Evolutionary conservation across 2,113 vertebrate genomes (phyloP).

Genomic region (Pandion haliaetus): DNA sequence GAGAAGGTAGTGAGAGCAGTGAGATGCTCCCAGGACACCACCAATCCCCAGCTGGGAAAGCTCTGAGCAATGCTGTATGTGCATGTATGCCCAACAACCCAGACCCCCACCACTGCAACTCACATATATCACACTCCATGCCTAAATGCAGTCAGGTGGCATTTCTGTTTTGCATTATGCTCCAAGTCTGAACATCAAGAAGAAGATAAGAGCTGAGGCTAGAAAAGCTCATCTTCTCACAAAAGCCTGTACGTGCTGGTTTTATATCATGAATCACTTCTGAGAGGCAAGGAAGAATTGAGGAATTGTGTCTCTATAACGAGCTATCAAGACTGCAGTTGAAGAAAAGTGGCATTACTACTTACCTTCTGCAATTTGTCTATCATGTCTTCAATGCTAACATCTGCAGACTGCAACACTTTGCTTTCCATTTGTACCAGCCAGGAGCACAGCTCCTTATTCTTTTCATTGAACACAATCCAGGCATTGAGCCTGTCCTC

Average conservation of each 20-base stretch:
- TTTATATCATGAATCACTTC: not conserved
- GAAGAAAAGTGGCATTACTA: not conserved
- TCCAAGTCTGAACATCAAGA: not conserved
- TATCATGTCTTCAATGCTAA: constrained; percentile 95
- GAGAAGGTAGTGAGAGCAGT: not conserved
- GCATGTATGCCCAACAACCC: rapidly evolving
- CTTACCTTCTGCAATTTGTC: constrained; percentile 94
- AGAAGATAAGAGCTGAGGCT: not conserved
- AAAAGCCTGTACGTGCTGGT: not conserved
- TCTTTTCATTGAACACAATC: constrained; percentile 91
- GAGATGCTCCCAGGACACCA: not conserved
- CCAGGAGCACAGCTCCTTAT: constrained; percentile 92
- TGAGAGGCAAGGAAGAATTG: not conserved
- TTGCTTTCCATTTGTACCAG: constrained; percentile 92
- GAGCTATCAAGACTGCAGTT: not conserved
- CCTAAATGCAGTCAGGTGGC: not conserved
- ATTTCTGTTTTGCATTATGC: not conserved
- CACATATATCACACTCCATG: not conserved
- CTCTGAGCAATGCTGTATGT: not conserved
- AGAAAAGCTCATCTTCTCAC: not conserved
- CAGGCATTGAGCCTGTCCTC: constrained; percentile 90
- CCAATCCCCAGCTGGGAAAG: not conserved
- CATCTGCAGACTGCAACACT: constrained; percentile 84
- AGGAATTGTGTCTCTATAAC: not conserved
- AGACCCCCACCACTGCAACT: not conserved